phyloP scores from a whole-genome alignment of 2,797 vertebrate species.

The Phrynocephalus vlangalii region DNA sequence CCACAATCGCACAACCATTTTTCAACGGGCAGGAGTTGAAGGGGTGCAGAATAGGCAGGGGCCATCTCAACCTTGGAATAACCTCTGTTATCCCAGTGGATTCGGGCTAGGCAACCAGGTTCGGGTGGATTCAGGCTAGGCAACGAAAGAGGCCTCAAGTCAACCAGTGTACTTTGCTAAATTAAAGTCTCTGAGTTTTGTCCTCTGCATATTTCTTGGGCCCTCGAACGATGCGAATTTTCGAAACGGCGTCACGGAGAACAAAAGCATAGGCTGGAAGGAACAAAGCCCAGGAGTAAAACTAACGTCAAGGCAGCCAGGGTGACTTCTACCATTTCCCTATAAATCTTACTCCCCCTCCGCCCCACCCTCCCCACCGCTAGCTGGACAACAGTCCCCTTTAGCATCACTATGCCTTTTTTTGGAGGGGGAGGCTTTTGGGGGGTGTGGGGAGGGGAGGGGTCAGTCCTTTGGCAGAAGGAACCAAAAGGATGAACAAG shows the following conservation, averaged over 20 bases:
- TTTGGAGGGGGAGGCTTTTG: neutral
- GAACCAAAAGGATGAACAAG: conserved; percentile 50
- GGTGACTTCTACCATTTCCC: neutral
- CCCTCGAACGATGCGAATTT: neutral
- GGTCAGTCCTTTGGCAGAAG: conserved; percentile 48
- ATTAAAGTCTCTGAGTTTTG: neutral
- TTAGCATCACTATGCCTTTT: conserved; percentile 16
- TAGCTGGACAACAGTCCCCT: neutral
- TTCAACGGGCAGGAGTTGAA: neutral
- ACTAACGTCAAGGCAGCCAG: neutral
- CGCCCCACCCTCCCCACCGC: neutral
- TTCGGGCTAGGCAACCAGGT: neutral
- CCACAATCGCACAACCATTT: too few species aligned
- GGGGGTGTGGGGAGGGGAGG: neutral
- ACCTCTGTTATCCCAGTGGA: neutral
- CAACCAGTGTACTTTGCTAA: neutral
- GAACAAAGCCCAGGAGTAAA: neutral
- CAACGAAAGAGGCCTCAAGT: too few species aligned
- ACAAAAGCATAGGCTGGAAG: too few species aligned
- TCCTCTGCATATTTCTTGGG: neutral
- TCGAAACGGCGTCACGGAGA: neutral
- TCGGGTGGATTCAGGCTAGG: too few species aligned
- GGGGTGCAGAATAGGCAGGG: neutral
- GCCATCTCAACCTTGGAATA: neutral
- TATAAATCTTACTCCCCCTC: neutral